Evolutionary conservation across 2,888 invertebrate species (phyloP).

Genomic region (Cataglyphis cursor): DNA sequence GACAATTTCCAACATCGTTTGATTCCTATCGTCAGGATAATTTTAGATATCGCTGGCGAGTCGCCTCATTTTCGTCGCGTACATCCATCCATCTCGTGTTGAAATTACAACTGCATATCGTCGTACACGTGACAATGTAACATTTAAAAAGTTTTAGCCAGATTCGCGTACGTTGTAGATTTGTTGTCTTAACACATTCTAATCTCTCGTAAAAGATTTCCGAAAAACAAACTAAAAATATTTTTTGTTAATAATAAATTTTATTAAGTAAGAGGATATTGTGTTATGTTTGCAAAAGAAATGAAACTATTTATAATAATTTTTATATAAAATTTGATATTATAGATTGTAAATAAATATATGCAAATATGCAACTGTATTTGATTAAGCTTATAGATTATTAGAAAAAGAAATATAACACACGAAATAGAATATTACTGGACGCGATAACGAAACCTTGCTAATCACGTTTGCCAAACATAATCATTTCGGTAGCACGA

Average conservation of each 20-base stretch:
- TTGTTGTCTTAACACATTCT: constrained; percentile 1
- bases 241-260: not conserved
- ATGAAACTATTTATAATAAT: not conserved
- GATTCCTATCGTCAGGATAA: constrained; percentile 23
- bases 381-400: not conserved
- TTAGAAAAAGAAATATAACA: not conserved
- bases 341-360: constrained; percentile 5
- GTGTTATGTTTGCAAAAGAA: not conserved
- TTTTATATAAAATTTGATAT: not conserved
- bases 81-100: constrained; percentile 29
- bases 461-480: constrained; percentile 47
- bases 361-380: not conserved
- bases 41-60: not conserved
- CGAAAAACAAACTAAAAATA: not conserved
- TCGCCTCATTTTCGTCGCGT: not conserved
- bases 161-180: not conserved
- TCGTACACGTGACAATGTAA: constrained; percentile 47
- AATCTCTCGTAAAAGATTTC: constrained; percentile 6
- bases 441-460: constrained; percentile 16
- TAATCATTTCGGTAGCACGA: constrained; percentile 40
- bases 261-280: constrained; percentile 1
- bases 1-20: constrained; percentile 5
- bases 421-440: constrained; percentile 19
- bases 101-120: constrained; percentile 9
- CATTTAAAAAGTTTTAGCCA: constrained; percentile 30